These are phyloP conservation scores for Parnassius mnemosyne DNA, from an alignment of 2,888 invertebrate genomes.

Conservation along the genomic window DNA sequence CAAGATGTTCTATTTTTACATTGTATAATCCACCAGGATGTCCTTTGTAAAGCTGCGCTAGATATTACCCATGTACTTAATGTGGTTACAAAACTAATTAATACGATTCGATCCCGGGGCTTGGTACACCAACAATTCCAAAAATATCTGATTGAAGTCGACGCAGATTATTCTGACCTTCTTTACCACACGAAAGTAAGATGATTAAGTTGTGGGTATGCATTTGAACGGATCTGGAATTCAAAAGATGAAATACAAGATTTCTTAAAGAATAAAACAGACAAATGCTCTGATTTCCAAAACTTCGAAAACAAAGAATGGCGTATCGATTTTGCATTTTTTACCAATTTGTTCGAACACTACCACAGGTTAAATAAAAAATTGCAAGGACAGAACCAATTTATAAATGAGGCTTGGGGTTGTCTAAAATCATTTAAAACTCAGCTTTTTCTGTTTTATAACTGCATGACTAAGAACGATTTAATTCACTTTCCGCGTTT, in stretches of 20 bases:
- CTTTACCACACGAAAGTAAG: slow-evolving; percentile 31
- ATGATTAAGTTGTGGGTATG: slow-evolving; percentile 30
- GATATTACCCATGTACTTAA: slow-evolving; percentile 27
- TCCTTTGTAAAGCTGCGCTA: slow-evolving; percentile 28
- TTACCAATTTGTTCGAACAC: slow-evolving; percentile 26
- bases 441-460: slow-evolving; percentile 28
- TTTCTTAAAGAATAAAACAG: slow-evolving; percentile 29
- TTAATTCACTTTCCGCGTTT: slow-evolving; percentile 7
- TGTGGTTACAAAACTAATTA: slow-evolving; percentile 29
- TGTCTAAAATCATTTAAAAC: slow-evolving; percentile 29
- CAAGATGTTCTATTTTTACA: slow-evolving; percentile 26
- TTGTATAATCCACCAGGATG: slow-evolving; percentile 30
- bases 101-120: slow-evolving; percentile 29
- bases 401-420: slow-evolving; percentile 28
- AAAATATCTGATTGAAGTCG: slow-evolving; percentile 28
- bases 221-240: slow-evolving; percentile 19
- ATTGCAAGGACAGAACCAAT: slow-evolving; percentile 17
- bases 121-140: slow-evolving; percentile 30
- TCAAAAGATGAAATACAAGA: slow-evolving; percentile 24
- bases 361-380: slow-evolving; percentile 26
- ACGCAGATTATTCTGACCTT: slow-evolving; percentile 30
- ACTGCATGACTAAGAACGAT: too few species aligned
- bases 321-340: slow-evolving; percentile 27
- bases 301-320: slow-evolving; percentile 26
- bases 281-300: slow-evolving; percentile 27